Evolutionary conservation across 2,113 vertebrate genomes (phyloP), one percentile per base, ranked within the genome.

Genomic region (Pluvialis apricaria): DNA sequence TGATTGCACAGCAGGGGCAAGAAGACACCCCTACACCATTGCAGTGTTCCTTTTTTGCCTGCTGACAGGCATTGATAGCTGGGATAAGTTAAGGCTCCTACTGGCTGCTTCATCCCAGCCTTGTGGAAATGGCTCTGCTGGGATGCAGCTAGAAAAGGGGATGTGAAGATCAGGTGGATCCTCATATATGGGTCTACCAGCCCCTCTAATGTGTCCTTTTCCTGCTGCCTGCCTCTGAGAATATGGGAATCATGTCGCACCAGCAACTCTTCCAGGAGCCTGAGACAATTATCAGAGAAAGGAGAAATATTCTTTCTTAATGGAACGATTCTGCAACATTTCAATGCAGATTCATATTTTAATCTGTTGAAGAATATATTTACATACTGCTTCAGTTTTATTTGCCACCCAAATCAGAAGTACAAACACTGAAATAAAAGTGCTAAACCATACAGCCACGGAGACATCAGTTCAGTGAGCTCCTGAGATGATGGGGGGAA

Each of bases 401-500:
- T 13, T 60, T 88, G 31, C 62, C 54, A 54, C 2, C 1, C 12
- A 44, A 54, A 45, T 68, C 38, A 45, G 45, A 82, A 57, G 28
- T 31, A 58, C 29, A 68, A 83, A 40, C 16, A 31, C 31, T 45
- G 79, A 77, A 76, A 73, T 44, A 31, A 47, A 40, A 60, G 31
- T 15, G 34, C 21, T 58, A 55, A 87, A 76, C 38, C 40, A 54
- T 20, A 13, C 10, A 51, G 52, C 0, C 6, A 81, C 44, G 75
- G 36, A 79, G 45, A 65, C n/a, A 8, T 55, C 40, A 22, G 16
- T 45, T 93, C 32, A 34, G 8, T 72, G 44, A 52, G 19, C 2
- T 94, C 44, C 71, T 0, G 0, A 89, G 73, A 52, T n/a, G 25
- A 24, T 8, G 32, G 3, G 9, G 15, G 7, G 3, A 81, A 84